phyloP scores from a whole-genome alignment of 2,888 invertebrate species.

The Empis stercorea region DNA sequence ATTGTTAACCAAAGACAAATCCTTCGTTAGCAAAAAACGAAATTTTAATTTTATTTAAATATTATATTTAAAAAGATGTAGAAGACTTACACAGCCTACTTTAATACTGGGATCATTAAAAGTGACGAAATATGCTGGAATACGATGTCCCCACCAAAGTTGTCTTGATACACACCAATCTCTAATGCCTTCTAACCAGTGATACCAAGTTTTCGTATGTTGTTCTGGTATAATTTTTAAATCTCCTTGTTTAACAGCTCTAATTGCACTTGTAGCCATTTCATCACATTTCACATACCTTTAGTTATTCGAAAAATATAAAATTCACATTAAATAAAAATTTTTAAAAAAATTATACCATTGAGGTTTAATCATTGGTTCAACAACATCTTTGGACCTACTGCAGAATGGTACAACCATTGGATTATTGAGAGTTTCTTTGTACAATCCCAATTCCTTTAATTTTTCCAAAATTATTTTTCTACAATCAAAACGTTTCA shows the following conservation, averaged over 20 bases:
- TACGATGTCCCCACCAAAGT: constrained; percentile 99
- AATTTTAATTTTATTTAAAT: neutral
- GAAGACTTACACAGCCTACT: constrained; percentile 29
- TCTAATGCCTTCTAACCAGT: constrained; percentile 91
- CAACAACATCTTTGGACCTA: constrained; percentile 94
- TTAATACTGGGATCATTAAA: constrained; percentile 37
- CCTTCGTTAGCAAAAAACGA: neutral
- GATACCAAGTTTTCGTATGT: constrained; percentile 86
- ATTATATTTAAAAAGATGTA: no score
- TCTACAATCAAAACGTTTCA: constrained; percentile 85
- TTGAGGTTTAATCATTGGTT: constrained; percentile 90
- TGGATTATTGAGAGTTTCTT: constrained; percentile 73
- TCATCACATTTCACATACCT: constrained; percentile 77
- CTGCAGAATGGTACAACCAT: constrained; percentile 96
- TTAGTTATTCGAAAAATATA: neutral
- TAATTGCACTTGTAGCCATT: constrained; percentile 78
- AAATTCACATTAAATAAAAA: neutral
- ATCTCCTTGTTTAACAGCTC: constrained; percentile 65
- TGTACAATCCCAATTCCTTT: constrained; percentile 56
- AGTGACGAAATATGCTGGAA: constrained; percentile 80
- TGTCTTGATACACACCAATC: constrained; percentile 99
- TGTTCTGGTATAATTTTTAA: constrained; percentile 82
- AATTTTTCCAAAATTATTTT: constrained; percentile 66
- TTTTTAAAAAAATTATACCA: constrained; percentile 47
- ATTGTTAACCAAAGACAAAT: neutral